Evolutionary conservation across 2,113 vertebrate species (phyloP), one percentile per base, ranked within the genome.

Genomic region (Pterocles orientalis): DNA sequence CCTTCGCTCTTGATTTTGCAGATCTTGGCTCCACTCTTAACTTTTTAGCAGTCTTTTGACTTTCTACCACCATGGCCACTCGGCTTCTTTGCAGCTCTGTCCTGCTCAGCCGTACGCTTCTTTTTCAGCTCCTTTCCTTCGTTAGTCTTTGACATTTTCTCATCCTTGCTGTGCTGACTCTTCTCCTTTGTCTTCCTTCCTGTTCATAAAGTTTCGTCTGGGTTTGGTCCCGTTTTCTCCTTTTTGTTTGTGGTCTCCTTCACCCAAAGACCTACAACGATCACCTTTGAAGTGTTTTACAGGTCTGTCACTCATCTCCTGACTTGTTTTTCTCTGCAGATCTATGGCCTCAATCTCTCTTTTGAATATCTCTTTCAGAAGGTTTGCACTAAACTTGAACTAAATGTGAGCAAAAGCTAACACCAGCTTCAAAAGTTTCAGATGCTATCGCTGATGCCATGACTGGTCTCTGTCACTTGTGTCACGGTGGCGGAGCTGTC

Each of bases 81-180:
- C 0, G 0, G 43, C 2, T 15, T 13, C 10, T 60, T 56, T 47
- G 31, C 51, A 21, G 20, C 34, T 21, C 81, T 75, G 43, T 3
- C 48, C 82, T 28, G 23, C 7, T 48, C 62, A 41, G 13, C 6
- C 54, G 11, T 0, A 19, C 19, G 10, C 39, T 82, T 48, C 45
- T 66, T 79, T 43, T 5, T 33, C 41, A 33, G 18, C 43, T 10
- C 28, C 60, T 86, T 41, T 21, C 50, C 18, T 51, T 58, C 50
- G 31, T 29, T 33, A 16, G 21, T n/a, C 77, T 45, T 58, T 70
- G 43, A 6, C 10, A 36, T 72, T 89, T 68, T 64, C 8, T 34
- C 39, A n/a, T 18, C 53, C 28, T 24, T 33, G 26, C 64, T 82
- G 23, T 13, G 31, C 48, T 56, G 73, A 16, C 34, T 80, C 53